These are phyloP conservation scores for Numenius phaeopus DNA, from an alignment of 2,797 vertebrate genomes.

Conservation along the genomic window DNA sequence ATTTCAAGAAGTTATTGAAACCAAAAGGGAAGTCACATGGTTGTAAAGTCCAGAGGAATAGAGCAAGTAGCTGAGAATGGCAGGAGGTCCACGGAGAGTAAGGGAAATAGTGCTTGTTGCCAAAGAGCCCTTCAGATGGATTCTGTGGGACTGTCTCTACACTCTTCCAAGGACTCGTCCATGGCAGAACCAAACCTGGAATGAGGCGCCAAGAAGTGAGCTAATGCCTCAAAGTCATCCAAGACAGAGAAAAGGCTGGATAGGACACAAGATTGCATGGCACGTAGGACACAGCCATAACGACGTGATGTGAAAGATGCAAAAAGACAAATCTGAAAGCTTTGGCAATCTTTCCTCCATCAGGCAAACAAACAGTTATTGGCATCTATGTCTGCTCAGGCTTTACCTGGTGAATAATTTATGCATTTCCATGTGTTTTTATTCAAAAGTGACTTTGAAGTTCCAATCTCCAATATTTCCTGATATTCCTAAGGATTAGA, in stretches of 20 bases:
- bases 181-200: not conserved
- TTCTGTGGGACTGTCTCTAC: not conserved
- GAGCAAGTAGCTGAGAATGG: not conserved
- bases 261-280: not conserved
- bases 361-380: constrained; percentile 63
- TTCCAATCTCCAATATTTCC: constrained; percentile 28
- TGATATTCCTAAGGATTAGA: constrained; percentile 27
- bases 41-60: not conserved
- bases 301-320: not conserved
- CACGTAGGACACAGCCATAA: not conserved
- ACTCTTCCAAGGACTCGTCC: not conserved
- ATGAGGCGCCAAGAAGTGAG: not conserved
- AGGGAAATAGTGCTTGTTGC: not conserved
- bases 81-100: not conserved
- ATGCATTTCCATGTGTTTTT: constrained; percentile 55
- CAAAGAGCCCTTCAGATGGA: not conserved
- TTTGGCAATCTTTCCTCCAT: not conserved
- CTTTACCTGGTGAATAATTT: constrained; percentile 74
- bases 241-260: not conserved
- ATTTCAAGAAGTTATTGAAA: not conserved
- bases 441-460: constrained; percentile 71
- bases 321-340: constrained; percentile 1
- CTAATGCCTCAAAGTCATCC: not conserved
- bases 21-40: not conserved
- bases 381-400: constrained; percentile 60